Conservation (phyloP, 2,113 vertebrate genomes). For the Eulemur macaco region DNA sequence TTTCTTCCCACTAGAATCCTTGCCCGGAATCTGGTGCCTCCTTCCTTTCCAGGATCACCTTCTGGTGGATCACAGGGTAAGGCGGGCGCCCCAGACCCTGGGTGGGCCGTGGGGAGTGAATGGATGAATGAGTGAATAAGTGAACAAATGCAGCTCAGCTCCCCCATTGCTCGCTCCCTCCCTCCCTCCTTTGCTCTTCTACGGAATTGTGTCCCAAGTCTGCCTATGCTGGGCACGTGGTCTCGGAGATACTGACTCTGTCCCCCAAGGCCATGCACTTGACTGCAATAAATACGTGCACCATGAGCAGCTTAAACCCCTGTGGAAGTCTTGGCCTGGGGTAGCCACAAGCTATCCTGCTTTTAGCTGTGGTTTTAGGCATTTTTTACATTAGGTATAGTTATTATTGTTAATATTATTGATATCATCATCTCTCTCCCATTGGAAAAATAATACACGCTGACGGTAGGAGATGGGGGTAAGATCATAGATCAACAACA, state of each 20-base stretch:
- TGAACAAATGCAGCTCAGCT: neutral
- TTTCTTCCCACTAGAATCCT: slow-evolving; percentile 87
- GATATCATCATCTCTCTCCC: too few species aligned
- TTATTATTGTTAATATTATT: neutral
- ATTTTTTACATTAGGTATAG: neutral
- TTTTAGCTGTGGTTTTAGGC: neutral
- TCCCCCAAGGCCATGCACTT: rapidly evolving
- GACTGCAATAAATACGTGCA: rapidly evolving
- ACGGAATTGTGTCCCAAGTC: neutral
- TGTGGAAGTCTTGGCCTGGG: neutral
- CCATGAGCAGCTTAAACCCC: rapidly evolving
- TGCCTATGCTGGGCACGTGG: neutral
- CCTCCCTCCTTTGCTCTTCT: neutral
- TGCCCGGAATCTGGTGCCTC: slow-evolving; percentile 93
- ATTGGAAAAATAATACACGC: neutral
- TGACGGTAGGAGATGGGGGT: neutral
- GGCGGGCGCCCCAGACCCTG: neutral
- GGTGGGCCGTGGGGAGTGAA: neutral
- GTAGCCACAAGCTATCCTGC: neutral
- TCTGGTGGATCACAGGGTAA: slow-evolving; percentile 98
- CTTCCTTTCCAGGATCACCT: slow-evolving; percentile 95
- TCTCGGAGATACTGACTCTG: neutral
- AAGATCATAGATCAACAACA: neutral
- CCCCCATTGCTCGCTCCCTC: neutral
- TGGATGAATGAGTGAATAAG: neutral